Conservation (phyloP, 2,113 vertebrate species). For the Alethe castanea region DNA sequence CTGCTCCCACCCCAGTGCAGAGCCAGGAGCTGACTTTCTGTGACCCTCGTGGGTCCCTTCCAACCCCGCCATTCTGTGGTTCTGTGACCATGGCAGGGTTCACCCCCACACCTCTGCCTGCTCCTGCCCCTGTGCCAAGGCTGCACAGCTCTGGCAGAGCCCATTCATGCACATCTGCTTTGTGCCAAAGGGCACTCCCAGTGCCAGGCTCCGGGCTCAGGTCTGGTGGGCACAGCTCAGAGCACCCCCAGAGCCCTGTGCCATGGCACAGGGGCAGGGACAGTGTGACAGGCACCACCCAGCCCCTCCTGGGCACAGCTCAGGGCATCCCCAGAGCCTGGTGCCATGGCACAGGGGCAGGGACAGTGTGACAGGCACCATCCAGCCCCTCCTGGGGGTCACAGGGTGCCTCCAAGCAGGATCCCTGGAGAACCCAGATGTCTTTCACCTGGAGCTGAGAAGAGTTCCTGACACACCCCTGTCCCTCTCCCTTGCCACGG, state of each 20-base stretch:
- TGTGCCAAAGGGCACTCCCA: accelerated
- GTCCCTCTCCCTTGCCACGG: neutral
- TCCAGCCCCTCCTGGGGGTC: neutral
- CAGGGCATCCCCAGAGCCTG: too few species aligned
- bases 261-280: too few species aligned
- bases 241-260: too few species aligned
- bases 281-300: neutral
- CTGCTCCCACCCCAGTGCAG: neutral
- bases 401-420: neutral
- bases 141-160: neutral
- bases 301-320: neutral
- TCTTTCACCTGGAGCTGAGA: neutral
- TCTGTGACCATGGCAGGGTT: neutral
- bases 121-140: neutral
- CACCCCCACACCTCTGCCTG: neutral
- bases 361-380: neutral
- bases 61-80: accelerated
- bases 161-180: accelerated
- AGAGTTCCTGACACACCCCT: neutral
- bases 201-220: neutral
- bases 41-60: neutral
- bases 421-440: accelerated
- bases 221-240: neutral
- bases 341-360: too few species aligned
- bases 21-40: neutral